phyloP scores from a whole-genome alignment of 2,888 invertebrate species.

The Ferdinandea cuprea region DNA sequence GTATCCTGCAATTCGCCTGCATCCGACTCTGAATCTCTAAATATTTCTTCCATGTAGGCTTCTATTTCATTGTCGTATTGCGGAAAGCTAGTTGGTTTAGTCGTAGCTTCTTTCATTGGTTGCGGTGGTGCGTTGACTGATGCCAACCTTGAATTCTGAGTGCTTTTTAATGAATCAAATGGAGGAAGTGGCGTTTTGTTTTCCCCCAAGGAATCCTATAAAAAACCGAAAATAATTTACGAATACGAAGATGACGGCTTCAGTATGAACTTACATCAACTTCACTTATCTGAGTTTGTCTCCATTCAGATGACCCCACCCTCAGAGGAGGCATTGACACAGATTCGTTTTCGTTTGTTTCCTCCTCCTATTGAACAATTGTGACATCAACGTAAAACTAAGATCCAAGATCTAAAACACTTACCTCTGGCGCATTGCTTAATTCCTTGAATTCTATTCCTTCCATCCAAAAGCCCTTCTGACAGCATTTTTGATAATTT shows the following conservation, averaged over 20 bases:
- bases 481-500: slow-evolving; percentile 34
- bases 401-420: neutral
- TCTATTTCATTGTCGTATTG: slow-evolving; percentile 2
- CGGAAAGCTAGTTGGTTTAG: too few relatives aligned
- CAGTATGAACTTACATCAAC: neutral
- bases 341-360: too few relatives aligned
- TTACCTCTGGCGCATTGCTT: slow-evolving; percentile 1
- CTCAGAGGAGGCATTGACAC: neutral
- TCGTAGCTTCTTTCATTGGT: neutral
- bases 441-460: slow-evolving; percentile 23
- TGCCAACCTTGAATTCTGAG: too few relatives aligned
- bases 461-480: slow-evolving; percentile 33
- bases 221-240: too few relatives aligned
- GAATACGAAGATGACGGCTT: too few relatives aligned
- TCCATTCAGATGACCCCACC: neutral
- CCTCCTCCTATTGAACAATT: too few relatives aligned
- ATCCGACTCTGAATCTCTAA: neutral
- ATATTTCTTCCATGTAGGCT: neutral
- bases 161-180: too few relatives aligned
- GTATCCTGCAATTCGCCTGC: neutral
- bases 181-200: too few relatives aligned
- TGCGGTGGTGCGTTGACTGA: too few relatives aligned
- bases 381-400: neutral
- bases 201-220: neutral
- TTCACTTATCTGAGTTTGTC: neutral